A percentile compares a stretch with the other conserved stretches of the same genome.
Conservation (phyloP, 64 coral and sea anemone genomes). For the Orbicella faveolata region DNA sequence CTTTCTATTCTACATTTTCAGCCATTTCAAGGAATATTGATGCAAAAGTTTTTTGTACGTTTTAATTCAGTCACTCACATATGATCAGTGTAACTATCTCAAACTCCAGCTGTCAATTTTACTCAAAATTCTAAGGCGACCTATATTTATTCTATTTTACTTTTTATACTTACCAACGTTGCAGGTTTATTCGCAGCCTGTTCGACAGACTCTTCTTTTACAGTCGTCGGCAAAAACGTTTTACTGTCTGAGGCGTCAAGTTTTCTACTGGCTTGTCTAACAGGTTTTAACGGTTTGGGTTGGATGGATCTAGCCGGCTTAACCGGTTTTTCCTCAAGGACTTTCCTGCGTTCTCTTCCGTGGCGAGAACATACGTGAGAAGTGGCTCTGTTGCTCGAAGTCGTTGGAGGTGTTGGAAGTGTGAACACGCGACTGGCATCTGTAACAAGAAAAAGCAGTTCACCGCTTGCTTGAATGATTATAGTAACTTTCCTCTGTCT, state of each 20-base stretch:
- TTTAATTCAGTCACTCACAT: too few relatives aligned
- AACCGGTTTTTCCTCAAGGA: background rate
- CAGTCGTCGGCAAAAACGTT: background rate
- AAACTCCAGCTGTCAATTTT: too few relatives aligned
- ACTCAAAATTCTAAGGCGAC: too few relatives aligned
- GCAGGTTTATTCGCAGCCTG: background rate
- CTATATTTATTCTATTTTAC: too few relatives aligned
- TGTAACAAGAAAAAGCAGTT: background rate
- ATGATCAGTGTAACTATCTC: too few relatives aligned
- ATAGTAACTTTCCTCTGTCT: too few relatives aligned
- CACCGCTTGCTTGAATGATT: too few relatives aligned
- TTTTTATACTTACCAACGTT: too few relatives aligned
- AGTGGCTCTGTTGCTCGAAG: background rate
- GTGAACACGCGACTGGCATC: background rate
- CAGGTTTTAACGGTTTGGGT: slow-evolving; percentile 23
- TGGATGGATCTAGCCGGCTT: background rate
- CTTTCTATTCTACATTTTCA: too few relatives aligned
- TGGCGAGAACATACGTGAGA: background rate
- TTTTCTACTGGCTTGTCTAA: background rate
- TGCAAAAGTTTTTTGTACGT: too few relatives aligned
- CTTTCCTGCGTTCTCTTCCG: slow-evolving; percentile 1
- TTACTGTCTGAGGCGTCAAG: background rate
- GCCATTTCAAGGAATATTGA: too few relatives aligned
- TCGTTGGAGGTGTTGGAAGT: background rate
- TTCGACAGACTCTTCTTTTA: background rate